Evolutionary conservation across 2,113 vertebrate species (phyloP), one percentile per base, ranked within the genome.

Genomic region (Rhabdomys dilectus): DNA sequence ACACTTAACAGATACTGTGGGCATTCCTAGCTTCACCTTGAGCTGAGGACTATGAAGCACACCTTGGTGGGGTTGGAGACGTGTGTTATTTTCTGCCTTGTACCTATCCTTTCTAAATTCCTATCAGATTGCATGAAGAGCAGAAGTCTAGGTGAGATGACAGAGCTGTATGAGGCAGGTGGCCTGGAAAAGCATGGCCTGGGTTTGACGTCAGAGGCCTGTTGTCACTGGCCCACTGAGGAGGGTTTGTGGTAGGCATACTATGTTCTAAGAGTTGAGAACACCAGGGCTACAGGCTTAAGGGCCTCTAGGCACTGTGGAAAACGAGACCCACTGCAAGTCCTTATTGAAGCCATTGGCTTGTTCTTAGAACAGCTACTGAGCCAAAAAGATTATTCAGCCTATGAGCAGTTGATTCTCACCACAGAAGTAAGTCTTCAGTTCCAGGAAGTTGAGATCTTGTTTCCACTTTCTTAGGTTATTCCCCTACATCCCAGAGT

Each of bases 291-390:
- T 81, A n/a, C 53, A 45, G 91, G 53, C 29, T 51, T 73, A 45
- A 22, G 48, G 58, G 24, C 58, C n/a, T 66, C 26, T 1, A 89
- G 80, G n/a, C 58, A 66, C 19, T n/a, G n/a, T 36, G 12, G 36
- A 86, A 93, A 26, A n/a, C 85, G 36, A 96, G 66, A 0, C 45
- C 64, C 29, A 62, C 13, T 29, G 39, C 60, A 85, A 97, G 93
- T 97, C 98, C 58, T 1, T 97, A 62, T 99, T 98, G 98, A 98
- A 97, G 95, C 91, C 56, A 97, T 94, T 0, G 2, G 93, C 60
- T 94, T 90, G 70, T 78, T 97, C 82, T 96, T 89, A 70, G 95
- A 93, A 96, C 95, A 94, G 95, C 88, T 96, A 51, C 58, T 98
- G 29, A 97, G 96, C 73, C 29, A 98, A 60, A 97, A 96, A 88